Evolutionary conservation across 2,888 invertebrate species (phyloP).

Genomic region (Heliconius sara): DNA sequence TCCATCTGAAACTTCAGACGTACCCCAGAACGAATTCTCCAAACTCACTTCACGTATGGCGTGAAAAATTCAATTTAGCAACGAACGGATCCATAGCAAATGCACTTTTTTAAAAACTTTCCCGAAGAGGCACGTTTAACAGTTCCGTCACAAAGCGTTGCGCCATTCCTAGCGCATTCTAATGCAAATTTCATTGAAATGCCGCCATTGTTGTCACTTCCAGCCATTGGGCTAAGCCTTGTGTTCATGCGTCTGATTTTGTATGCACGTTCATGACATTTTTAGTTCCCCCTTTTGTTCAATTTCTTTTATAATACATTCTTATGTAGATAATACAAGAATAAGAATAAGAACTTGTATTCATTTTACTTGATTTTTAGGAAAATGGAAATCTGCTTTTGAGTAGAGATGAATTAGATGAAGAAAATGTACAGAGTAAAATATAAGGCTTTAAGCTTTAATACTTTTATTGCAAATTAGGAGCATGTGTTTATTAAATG

Average conservation of each 20-base stretch:
- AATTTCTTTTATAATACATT: constrained; percentile 11
- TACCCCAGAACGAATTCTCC: neutral
- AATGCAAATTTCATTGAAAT: constrained; percentile 82
- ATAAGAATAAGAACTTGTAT: neutral
- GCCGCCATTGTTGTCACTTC: constrained; percentile 75
- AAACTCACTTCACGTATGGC: neutral
- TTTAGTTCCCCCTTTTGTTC: constrained; percentile 19
- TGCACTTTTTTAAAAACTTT: constrained; percentile 42
- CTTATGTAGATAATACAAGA: neutral
- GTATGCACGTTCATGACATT: constrained; percentile 51
- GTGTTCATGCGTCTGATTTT: constrained; percentile 62
- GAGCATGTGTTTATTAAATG: too few species aligned
- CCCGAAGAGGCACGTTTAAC: constrained; percentile 54
- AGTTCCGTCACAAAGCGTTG: constrained; percentile 68
- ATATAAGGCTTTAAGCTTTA: neutral
- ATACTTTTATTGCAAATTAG: too few species aligned
- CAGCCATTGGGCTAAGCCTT: constrained; percentile 63
- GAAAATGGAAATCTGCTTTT: neutral
- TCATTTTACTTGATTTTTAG: neutral
- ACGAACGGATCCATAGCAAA: constrained; percentile 28
- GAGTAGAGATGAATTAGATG: neutral
- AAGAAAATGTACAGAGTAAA: neutral
- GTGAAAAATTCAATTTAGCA: constrained; percentile 35
- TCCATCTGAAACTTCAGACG: neutral
- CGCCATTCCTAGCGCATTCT: constrained; percentile 73